Evolutionary conservation across 2,797 vertebrate species (phyloP), one percentile per base, ranked within the genome.

Genomic region (Lagocephalus sceleratus): DNA sequence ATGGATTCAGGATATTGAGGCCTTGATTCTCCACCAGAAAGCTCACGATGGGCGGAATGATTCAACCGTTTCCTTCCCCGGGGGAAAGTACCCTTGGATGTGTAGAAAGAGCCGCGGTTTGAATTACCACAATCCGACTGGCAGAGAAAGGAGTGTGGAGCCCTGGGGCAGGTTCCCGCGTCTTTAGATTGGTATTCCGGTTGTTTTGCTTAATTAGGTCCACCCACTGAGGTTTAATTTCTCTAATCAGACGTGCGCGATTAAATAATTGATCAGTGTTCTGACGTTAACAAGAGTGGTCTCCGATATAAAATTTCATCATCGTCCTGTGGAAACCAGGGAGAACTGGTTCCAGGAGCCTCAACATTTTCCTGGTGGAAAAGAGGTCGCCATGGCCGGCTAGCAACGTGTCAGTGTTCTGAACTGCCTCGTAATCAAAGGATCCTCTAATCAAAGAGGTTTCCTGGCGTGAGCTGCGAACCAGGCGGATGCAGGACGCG

Each of bases 221-320:
- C 3, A 4, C 52, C 43, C 26, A 44, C 21, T 9, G 44, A 38
- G 40, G 21, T 63, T 63, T 63, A 21, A 40, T 17, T 46, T 26
- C 19, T 50, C 50, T 41, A 25, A 52, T 52, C 40, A 46, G 17
- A 19, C 32, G 21, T 22, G 22, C 44, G 11, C 15, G 1, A 51
- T 22, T 25, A 26, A 19, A 19, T 42, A 35, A 63, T 19, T 63
- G 26, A 35, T 51, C 12, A 2, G 1, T 40, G 12, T 21, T 32
- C 39, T 19, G 3, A 35, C 2, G 25, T 9, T 16, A 39, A n/a
- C 32, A 10, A 11, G 12, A 39, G 38, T 40, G 15, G 25, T 51
- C 16, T 43, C 43, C 35, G 41, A 47, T 11, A 51, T 3, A 57
- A 2, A 38, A 26, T 45, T 62, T 48, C 6, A 1, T 22, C 20